Evolutionary conservation across 92 coral and sea anemone species (phyloP).

Genomic region (Virgularia gustaviana): DNA sequence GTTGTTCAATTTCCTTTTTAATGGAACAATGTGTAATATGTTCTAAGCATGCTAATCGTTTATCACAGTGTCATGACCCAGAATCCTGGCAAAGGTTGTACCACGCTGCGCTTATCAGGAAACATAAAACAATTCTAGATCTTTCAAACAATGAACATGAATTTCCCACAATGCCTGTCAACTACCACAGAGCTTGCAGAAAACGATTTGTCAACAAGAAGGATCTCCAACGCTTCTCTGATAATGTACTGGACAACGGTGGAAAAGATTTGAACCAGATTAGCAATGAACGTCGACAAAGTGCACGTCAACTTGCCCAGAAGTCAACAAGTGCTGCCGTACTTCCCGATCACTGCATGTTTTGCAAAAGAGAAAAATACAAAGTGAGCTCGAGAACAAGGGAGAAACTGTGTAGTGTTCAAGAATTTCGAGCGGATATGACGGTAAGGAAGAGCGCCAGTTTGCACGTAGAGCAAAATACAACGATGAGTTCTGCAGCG

Average conservation of each 20-base stretch:
- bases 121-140: conserved; percentile 38
- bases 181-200: conserved; percentile 5
- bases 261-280: too few species aligned
- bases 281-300: background rate
- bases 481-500: too few species aligned
- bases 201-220: background rate
- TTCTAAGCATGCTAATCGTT: background rate
- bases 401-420: background rate
- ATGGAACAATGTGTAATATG: background rate
- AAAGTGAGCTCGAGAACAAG: background rate
- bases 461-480: too few species aligned
- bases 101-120: conserved; percentile 51
- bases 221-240: background rate
- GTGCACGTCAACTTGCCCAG: background rate
- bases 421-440: background rate
- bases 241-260: background rate
- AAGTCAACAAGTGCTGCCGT: conserved; percentile 7
- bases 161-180: conserved; percentile 1
- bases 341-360: conserved; percentile 1
- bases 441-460: too few species aligned
- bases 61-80: background rate
- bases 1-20: too few species aligned
- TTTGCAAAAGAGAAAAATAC: background rate
- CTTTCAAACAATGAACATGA: background rate
- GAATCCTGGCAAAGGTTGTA: conserved; percentile 54